These are phyloP conservation scores for Lepidotrigona ventralis DNA, from an alignment of 1,140 invertebrate genomes.

Conservation along the genomic window DNA sequence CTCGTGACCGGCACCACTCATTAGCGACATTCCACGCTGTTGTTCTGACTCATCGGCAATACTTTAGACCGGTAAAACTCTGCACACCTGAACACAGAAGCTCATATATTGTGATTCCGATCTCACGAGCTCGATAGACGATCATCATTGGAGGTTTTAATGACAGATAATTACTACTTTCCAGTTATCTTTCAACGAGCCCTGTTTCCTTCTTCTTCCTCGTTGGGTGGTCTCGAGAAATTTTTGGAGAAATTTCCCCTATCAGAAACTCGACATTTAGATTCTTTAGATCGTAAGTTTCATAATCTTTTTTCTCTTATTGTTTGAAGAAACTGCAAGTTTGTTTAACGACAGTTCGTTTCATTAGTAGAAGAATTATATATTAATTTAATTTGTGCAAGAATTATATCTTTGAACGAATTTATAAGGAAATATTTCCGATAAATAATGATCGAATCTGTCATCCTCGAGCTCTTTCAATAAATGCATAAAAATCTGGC, in stretches of 20 bases:
- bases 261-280: not conserved
- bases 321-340: too few relatives aligned
- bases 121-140: conserved; percentile 50
- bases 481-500: too few relatives aligned
- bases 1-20: conserved; percentile 55
- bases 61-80: conserved; percentile 55
- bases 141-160: not conserved
- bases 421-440: too few relatives aligned
- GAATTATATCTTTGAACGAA: too few relatives aligned
- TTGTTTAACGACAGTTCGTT: too few relatives aligned
- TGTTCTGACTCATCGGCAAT: conserved; percentile 69
- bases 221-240: not conserved
- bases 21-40: conserved; percentile 72
- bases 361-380: too few relatives aligned
- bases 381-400: too few relatives aligned
- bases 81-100: conserved; percentile 63
- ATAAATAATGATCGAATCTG: too few relatives aligned
- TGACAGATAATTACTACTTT: not conserved
- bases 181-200: not conserved
- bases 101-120: conserved; percentile 66
- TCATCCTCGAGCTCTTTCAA: too few relatives aligned
- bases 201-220: too few relatives aligned
- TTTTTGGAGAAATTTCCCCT: not conserved
- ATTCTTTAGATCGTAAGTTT: not conserved
- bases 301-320: not conserved